These are phyloP conservation scores for Exaiptasia diaphana DNA, from an alignment of 64 coral and sea anemone species.

Conservation along the genomic window DNA sequence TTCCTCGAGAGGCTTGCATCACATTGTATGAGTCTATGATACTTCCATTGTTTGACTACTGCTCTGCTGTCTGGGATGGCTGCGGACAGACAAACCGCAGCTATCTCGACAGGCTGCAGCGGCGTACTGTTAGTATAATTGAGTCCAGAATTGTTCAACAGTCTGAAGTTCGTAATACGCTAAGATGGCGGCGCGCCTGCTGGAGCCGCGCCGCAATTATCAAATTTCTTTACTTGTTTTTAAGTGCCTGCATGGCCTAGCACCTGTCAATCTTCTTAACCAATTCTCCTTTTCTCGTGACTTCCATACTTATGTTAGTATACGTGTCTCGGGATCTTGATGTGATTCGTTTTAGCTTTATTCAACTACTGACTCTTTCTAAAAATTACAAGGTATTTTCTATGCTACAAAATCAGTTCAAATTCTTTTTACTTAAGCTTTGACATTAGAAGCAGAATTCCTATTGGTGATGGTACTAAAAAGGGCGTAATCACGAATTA, in stretches of 20 bases:
- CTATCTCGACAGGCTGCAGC: conserved; percentile 6
- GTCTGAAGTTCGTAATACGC: not conserved
- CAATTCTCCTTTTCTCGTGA: not conserved
- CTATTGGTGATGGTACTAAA: too few species aligned
- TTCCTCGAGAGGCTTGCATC: conserved; percentile 24
- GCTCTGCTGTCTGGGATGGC: conserved; percentile 4
- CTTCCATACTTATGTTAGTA: too few species aligned
- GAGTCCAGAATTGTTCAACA: not conserved
- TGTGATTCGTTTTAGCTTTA: too few species aligned
- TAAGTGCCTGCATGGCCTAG: not conserved
- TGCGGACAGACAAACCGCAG: conserved; percentile 1
- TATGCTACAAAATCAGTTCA: too few species aligned
- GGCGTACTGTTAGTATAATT: conserved; percentile 25
- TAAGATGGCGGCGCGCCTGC: not conserved
- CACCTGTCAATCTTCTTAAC: not conserved
- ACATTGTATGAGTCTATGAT: conserved; percentile 14
- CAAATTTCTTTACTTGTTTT: not conserved
- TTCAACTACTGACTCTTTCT: too few species aligned
- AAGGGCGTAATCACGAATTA: too few species aligned
- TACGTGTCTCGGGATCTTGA: too few species aligned
- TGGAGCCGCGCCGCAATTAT: not conserved
- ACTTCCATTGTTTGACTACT: conserved; percentile 34
- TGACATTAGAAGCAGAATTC: too few species aligned
- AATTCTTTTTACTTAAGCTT: too few species aligned
- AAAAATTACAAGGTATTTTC: too few species aligned